A percentile compares a stretch with the other conserved stretches of the same genome.
Evolutionary conservation across 2,888 invertebrate species (phyloP).

Genomic region (Horisme vitalbata): DNA sequence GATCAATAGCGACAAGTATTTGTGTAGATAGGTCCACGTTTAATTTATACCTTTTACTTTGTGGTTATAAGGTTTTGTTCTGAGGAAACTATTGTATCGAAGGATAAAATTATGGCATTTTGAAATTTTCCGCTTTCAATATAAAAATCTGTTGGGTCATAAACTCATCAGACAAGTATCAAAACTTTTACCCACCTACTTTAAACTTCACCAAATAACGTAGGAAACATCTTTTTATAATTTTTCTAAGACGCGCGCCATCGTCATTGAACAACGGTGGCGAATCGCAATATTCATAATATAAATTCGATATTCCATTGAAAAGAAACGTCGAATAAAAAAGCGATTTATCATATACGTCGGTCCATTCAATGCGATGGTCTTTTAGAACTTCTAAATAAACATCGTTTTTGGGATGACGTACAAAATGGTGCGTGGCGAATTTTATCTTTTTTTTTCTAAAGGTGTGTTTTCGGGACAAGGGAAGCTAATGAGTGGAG

Average conservation of each 20-base stretch:
- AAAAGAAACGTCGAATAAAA: constrained; percentile 77
- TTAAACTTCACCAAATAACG: not conserved
- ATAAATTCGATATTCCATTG: constrained; percentile 76
- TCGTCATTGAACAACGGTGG: constrained; percentile 69
- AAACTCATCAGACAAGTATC: too few relatives aligned
- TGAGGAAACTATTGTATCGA: too few relatives aligned
- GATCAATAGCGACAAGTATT: too few relatives aligned
- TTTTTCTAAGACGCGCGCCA: constrained; percentile 62
- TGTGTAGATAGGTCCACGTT: too few relatives aligned
- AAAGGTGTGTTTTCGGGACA: constrained; percentile 58
- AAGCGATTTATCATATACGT: constrained; percentile 78
- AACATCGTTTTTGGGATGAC: constrained; percentile 77
- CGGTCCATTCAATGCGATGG: constrained; percentile 58
- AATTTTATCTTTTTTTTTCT: constrained; percentile 63
- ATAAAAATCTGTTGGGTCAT: too few relatives aligned
- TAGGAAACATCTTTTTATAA: constrained; percentile 14
- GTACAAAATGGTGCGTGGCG: constrained; percentile 70
- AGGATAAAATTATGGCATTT: too few relatives aligned
- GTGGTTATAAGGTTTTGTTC: too few relatives aligned
- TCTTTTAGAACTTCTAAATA: constrained; percentile 80
- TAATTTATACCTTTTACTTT: too few relatives aligned
- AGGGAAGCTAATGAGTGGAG: constrained; percentile 76
- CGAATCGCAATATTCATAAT: constrained; percentile 79
- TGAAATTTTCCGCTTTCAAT: too few relatives aligned
- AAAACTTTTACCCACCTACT: constrained; percentile 24